A percentile compares a stretch with the other conserved stretches of the same genome.
Conservation (phyloP, 2,888 invertebrate genomes). For the Caenorhabditis panamensis region DNA sequence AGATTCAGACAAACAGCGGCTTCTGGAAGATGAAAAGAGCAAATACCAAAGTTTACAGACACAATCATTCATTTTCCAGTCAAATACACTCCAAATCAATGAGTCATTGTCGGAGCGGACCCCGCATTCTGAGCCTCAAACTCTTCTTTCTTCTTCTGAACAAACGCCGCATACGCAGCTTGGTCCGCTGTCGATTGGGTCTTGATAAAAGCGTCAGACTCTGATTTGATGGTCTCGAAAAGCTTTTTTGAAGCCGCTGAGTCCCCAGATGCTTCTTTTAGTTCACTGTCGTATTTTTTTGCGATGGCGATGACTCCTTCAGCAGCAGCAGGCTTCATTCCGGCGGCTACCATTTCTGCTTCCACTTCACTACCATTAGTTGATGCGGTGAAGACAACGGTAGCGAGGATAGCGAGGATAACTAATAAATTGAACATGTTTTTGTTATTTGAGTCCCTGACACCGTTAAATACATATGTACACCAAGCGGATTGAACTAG, state of each 20-base stretch:
- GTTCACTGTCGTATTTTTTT: conserved; percentile 41
- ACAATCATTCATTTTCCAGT: no score
- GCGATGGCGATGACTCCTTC: conserved; percentile 24
- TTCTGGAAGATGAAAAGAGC: no score
- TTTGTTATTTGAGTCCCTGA: no score
- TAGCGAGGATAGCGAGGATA: no score
- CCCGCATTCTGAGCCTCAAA: conserved; percentile 29
- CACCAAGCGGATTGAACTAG: no score
- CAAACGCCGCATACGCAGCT: conserved; percentile 26
- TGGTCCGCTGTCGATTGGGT: conserved; percentile 40
- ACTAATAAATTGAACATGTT: no score
- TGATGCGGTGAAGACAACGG: no score
- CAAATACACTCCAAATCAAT: no score
- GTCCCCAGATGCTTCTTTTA: conserved; percentile 25
- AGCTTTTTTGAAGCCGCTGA: conserved; percentile 25
- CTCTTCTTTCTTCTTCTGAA: conserved; percentile 40
- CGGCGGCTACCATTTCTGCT: conserved; percentile 28
- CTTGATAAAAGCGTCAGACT: conserved; percentile 43
- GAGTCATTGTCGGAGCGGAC: conserved; percentile 7
- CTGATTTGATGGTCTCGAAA: conserved; percentile 37
- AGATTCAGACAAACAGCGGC: no score
- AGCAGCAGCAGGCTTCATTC: conserved; percentile 23
- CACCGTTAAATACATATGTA: no score
- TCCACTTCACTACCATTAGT: no score
- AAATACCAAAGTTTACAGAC: no score